Conservation (phyloP, 2,797 vertebrate species). For the Sphenodon punctatus region DNA sequence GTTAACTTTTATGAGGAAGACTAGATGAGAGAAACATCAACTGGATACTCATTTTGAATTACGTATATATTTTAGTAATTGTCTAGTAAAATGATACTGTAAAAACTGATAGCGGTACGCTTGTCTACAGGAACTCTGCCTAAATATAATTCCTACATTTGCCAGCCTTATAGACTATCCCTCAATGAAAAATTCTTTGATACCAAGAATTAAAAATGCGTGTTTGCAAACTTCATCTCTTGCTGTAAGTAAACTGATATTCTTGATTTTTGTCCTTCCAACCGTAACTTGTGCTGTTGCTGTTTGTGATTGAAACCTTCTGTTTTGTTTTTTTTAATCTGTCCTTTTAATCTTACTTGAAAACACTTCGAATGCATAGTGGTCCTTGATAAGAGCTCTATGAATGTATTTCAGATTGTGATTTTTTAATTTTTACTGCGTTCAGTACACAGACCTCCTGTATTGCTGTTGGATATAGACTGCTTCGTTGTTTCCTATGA, state of each 20-base stretch:
- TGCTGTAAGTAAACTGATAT: constrained; percentile 86
- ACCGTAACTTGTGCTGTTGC: not conserved
- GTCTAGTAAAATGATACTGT: not conserved
- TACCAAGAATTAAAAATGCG: constrained; percentile 95
- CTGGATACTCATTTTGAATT: too few species aligned
- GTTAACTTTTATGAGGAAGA: too few species aligned
- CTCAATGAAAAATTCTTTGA: constrained; percentile 98
- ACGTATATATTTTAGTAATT: not conserved
- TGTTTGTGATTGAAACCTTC: too few species aligned
- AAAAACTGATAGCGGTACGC: constrained; percentile 11
- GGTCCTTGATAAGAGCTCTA: not conserved
- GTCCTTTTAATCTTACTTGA: not conserved
- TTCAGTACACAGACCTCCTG: too few species aligned
- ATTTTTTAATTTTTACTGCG: too few species aligned
- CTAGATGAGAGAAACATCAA: too few species aligned
- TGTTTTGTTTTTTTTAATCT: not conserved
- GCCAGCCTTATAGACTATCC: constrained; percentile 99
- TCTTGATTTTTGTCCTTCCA: not conserved
- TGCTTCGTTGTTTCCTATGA: too few species aligned
- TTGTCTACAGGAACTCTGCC: constrained; percentile 90
- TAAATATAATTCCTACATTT: constrained; percentile 98
- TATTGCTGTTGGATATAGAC: too few species aligned
- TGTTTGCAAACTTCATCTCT: constrained; percentile 97
- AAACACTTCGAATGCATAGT: not conserved
- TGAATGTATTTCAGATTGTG: too few species aligned